Evolutionary conservation across 2,888 invertebrate genomes (phyloP).

Genomic region (Microlaimidae sp.): DNA sequence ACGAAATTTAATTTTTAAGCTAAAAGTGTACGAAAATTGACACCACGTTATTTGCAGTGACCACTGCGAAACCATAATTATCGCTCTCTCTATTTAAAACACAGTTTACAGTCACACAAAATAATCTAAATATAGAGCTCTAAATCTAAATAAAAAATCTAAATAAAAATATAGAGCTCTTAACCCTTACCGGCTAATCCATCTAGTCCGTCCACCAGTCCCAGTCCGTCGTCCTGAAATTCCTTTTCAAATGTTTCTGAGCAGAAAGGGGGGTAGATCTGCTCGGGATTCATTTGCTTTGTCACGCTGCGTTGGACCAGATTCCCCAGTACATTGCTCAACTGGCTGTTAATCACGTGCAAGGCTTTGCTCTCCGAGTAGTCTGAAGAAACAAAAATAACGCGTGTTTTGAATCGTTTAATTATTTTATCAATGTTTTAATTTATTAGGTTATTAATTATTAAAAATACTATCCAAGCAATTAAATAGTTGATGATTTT

Average conservation of each 20-base stretch:
- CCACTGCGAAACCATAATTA: too few species aligned
- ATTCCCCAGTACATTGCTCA: conserved; percentile 82
- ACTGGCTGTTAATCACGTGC: conserved; percentile 62
- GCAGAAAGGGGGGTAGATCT: conserved; percentile 50
- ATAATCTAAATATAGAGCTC: background rate
- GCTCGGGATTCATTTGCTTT: conserved; percentile 56
- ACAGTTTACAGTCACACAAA: background rate
- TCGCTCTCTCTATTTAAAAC: background rate
- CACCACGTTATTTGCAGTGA: too few species aligned
- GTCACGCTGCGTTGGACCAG: conserved; percentile 63
- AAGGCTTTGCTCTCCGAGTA: conserved; percentile 59
- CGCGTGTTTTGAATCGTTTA: too few species aligned
- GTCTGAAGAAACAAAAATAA: too few species aligned
- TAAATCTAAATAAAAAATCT: background rate
- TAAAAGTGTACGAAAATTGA: too few species aligned
- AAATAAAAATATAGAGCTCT: background rate
- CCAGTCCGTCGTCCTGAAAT: background rate
- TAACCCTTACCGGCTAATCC: background rate
- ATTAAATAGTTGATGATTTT: background rate
- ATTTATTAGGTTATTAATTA: too few species aligned
- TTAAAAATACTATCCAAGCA: background rate
- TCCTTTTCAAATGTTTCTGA: conserved; percentile 6
- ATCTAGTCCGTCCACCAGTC: background rate
- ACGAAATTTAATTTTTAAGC: too few species aligned
- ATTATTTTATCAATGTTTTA: too few species aligned